These are phyloP conservation scores for Pocillopora meandrina DNA, from an alignment of 92 coral and sea anemone genomes.

Conservation along the genomic window DNA sequence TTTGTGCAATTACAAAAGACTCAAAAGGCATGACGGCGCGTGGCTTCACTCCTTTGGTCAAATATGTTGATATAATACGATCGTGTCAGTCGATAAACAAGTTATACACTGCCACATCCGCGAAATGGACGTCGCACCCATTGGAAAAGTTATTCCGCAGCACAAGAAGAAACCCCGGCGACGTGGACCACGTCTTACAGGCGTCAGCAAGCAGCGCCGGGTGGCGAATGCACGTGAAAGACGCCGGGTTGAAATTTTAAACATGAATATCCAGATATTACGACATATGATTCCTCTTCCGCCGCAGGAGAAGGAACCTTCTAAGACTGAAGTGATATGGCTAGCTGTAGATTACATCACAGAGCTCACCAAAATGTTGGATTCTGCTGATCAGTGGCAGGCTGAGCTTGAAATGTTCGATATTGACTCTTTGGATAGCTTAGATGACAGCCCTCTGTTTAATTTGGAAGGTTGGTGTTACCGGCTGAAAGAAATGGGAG, in stretches of 20 bases:
- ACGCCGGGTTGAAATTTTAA: slow-evolving; percentile 80
- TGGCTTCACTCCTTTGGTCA: slow-evolving; percentile 2
- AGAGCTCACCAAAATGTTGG: slow-evolving; percentile 50
- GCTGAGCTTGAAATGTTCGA: slow-evolving; percentile 42
- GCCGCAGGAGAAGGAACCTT: slow-evolving; percentile 84
- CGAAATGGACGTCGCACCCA: slow-evolving; percentile 31
- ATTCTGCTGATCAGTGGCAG: slow-evolving; percentile 38
- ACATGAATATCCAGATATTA: slow-evolving; percentile 78
- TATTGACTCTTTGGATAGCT: slow-evolving; percentile 36
- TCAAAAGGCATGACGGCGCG: slow-evolving; percentile 30
- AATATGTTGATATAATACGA: slow-evolving; percentile 23
- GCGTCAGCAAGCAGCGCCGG: slow-evolving; percentile 88
- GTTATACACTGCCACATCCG: slow-evolving; percentile 14
- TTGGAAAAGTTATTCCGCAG: slow-evolving; percentile 30
- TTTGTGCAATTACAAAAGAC: slow-evolving; percentile 36
- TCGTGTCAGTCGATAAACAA: slow-evolving; percentile 24
- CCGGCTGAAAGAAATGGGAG: background rate
- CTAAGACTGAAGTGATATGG: slow-evolving; percentile 91
- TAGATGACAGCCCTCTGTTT: slow-evolving; percentile 38
- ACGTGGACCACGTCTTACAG: slow-evolving; percentile 85
- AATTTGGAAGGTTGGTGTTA: slow-evolving; percentile 37
- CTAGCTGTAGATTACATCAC: slow-evolving; percentile 82
- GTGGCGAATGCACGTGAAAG: slow-evolving; percentile 90
- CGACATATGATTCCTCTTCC: slow-evolving; percentile 80
- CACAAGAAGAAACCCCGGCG: slow-evolving; percentile 73